Evolutionary conservation across 2,113 vertebrate species (phyloP).

Genomic region (Myotis yumanensis): DNA sequence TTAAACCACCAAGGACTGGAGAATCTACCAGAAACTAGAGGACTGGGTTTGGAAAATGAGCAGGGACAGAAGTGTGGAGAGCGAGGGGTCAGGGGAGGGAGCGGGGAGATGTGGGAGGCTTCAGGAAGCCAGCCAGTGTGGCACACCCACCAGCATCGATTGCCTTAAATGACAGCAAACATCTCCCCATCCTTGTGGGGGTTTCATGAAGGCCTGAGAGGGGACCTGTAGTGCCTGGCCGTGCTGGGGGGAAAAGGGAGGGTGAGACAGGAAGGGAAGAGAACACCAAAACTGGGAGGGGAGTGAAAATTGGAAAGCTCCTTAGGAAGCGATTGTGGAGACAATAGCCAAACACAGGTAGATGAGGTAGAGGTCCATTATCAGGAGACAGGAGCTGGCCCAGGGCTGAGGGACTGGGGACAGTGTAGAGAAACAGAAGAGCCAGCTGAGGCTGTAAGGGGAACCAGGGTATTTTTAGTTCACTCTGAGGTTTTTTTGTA

Average conservation of each 20-base stretch:
- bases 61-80: not conserved
- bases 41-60: not conserved
- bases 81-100: not conserved
- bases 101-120: not conserved
- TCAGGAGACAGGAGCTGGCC: not conserved
- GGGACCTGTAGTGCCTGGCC: not conserved
- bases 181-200: not conserved
- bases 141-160: not conserved
- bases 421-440: not conserved
- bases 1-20: not conserved
- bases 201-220: not conserved
- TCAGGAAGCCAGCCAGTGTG: not conserved
- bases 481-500: constrained; percentile 32
- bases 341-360: not conserved
- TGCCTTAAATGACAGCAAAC: not conserved
- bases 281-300: not conserved
- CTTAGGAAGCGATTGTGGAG: not conserved
- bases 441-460: not conserved
- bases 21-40: constrained; percentile 1
- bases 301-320: not conserved
- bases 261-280: not conserved
- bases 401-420: not conserved
- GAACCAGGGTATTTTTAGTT: not conserved
- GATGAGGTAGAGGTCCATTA: not conserved
- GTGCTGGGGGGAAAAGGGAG: too few species aligned